Percentiles rank a stretch among this genome's conserved stretches.
phyloP scores from a whole-genome alignment of 2,113 vertebrate species.

The Empidonax traillii region DNA sequence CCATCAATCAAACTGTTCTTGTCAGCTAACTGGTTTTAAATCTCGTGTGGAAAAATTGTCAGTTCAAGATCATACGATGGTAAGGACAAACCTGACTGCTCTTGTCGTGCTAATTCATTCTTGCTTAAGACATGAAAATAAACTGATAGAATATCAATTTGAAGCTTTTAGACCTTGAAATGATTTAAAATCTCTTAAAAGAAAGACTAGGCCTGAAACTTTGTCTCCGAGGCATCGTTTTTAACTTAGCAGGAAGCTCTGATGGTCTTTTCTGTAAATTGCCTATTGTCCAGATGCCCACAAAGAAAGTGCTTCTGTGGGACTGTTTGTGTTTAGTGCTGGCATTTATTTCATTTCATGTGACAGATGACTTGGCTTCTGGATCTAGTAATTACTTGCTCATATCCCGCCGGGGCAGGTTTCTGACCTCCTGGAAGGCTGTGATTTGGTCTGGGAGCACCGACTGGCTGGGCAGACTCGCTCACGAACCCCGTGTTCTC shows the following conservation, averaged over 20 bases:
- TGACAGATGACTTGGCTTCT: slow-evolving; percentile 34
- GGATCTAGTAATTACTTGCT: background rate
- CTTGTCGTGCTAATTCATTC: background rate
- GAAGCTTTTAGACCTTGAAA: slow-evolving; percentile 16
- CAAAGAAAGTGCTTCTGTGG: slow-evolving; percentile 42
- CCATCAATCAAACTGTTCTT: slow-evolving; percentile 16
- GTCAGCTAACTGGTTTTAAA: background rate
- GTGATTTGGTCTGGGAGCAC: background rate
- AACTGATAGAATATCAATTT: background rate
- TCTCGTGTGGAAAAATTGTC: background rate
- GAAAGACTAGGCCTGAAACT: background rate
- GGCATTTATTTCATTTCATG: slow-evolving; percentile 28
- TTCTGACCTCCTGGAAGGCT: background rate
- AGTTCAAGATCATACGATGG: background rate
- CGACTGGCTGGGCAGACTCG: background rate
- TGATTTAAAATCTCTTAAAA: slow-evolving; percentile 44
- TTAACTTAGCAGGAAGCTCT: slow-evolving; percentile 15
- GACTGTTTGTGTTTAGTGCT: slow-evolving; percentile 18
- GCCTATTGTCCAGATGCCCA: slow-evolving; percentile 24
- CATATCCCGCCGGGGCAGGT: background rate
- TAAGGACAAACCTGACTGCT: background rate
- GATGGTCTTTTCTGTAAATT: slow-evolving; percentile 51
- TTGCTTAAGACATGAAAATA: slow-evolving; percentile 5
- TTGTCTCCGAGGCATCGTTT: slow-evolving; percentile 28
- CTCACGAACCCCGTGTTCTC: background rate